Evolutionary conservation across 2,113 vertebrate genomes (phyloP), one percentile per base, ranked within the genome.

Genomic region (Chionodraco myersi): DNA sequence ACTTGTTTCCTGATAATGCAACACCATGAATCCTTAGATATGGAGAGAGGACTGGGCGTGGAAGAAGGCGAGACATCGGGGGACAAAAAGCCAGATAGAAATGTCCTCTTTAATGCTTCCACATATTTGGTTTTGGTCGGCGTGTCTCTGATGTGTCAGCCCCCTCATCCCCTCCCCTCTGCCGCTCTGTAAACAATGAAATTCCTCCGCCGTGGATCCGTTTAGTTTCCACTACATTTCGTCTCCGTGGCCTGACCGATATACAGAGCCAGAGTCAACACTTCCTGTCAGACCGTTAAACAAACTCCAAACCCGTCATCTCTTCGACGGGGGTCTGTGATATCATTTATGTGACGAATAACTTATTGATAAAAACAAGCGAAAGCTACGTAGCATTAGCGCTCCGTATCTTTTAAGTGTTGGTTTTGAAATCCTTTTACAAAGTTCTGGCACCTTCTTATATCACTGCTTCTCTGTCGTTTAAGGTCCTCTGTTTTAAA

Each of bases 261-360:
- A 86, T 63, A 41, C 7, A 53, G n/a, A 66, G 60, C 60, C 81
- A 21, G 30, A 79, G 78, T 68, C 79, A 83, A 77, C 72, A 69
- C 63, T 76, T 68, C 61, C 76, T 65, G 82, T 73, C 81, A 59
- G n/a, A n/a, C 53, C 18, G 64, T 81, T 83, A 73, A 85, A 83
- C 80, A 82, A 84, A 59, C 44, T 48, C 16, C 1, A 30, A 30
- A 30, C 11, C 52, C 16, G 15, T 69, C 44, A 7, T 41, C 26
- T 4, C 15, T 47, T 51, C 30, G 23, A 5, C 30, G 30, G 30
- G 30, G 53, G 2, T 47, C 47, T 49, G 4, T 56, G 45, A 63
- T 73, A 6, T 16, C 14, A 26, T 54, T 75, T 48, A 44, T 4
- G 16, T 44, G 45, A 52, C 30, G 30, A 30, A 30, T 30, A 30